Evolutionary conservation across 2,797 vertebrate genomes (phyloP).

Genomic region (Garrulus glandarius): DNA sequence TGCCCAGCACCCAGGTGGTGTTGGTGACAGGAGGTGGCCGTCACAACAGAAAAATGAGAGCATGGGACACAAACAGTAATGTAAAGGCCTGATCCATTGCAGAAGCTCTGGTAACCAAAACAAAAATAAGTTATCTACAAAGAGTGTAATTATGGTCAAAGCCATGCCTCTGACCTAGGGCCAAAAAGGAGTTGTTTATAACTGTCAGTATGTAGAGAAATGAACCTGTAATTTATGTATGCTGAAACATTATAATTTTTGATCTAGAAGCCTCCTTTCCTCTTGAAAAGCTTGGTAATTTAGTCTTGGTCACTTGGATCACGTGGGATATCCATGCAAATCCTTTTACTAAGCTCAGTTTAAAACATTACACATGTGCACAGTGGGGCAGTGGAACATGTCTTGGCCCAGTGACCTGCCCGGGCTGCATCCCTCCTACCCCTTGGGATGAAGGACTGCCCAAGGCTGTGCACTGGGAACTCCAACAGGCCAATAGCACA

Average conservation of each 20-base stretch:
- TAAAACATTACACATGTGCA: neutral
- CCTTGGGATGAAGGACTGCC: neutral
- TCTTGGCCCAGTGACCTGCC: neutral
- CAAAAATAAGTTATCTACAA: conserved; percentile 38
- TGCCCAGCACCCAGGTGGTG: neutral
- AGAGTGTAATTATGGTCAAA: conserved; percentile 56
- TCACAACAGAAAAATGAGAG: neutral
- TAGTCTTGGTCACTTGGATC: neutral
- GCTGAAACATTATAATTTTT: conserved; percentile 40
- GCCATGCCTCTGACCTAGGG: neutral
- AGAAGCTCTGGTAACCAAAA: neutral
- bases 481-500: neutral
- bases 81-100: neutral
- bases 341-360: neutral
- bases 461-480: neutral
- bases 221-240: conserved; percentile 47
- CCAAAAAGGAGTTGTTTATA: conserved; percentile 47
- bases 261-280: conserved; percentile 32
- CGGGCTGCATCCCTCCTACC: neutral
- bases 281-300: conserved; percentile 12
- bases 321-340: neutral
- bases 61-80: neutral
- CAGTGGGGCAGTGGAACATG: neutral
- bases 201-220: conserved; percentile 8
- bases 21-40: neutral